Conservation (phyloP, 2,888 invertebrate genomes). For the Ormyrus thymus region DNA sequence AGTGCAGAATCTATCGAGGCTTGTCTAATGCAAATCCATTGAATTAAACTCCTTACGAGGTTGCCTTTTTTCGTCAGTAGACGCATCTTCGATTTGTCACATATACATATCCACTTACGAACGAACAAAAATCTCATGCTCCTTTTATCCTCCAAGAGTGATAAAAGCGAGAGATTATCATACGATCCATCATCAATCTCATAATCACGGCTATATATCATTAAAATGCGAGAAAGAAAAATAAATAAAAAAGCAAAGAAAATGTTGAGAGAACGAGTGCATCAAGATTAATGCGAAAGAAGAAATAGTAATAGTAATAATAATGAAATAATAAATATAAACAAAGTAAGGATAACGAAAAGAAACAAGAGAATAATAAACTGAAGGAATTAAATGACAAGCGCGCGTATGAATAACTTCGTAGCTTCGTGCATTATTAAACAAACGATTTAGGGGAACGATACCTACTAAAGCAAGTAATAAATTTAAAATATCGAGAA, state of each 20-base stretch:
- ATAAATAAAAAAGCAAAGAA: conserved; percentile 28
- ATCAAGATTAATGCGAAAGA: background rate
- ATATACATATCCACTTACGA: conserved; percentile 51
- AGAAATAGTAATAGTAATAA: conserved; percentile 29
- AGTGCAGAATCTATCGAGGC: conserved; percentile 4
- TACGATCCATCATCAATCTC: conserved; percentile 39
- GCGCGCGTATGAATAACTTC: no score
- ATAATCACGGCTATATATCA: conserved; percentile 49
- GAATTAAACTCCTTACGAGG: background rate
- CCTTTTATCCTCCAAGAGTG: background rate
- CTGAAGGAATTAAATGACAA: conserved; percentile 1
- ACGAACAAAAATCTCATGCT: conserved; percentile 3
- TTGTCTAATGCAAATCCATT: conserved; percentile 26
- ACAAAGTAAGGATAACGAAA: conserved; percentile 17
- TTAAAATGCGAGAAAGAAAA: conserved; percentile 42
- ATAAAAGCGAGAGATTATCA: conserved; percentile 12
- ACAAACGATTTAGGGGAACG: background rate
- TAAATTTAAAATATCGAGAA: conserved; percentile 37
- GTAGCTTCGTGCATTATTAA: no score
- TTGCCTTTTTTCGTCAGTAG: conserved; percentile 10
- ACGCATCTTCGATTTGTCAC: conserved; percentile 34
- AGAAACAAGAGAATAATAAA: conserved; percentile 38
- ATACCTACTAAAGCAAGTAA: conserved; percentile 26
- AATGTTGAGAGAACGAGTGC: background rate
- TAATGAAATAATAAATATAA: conserved; percentile 33